Evolutionary conservation across 2,113 vertebrate species (phyloP).

Genomic region (Lycocorax pyrrhopterus): DNA sequence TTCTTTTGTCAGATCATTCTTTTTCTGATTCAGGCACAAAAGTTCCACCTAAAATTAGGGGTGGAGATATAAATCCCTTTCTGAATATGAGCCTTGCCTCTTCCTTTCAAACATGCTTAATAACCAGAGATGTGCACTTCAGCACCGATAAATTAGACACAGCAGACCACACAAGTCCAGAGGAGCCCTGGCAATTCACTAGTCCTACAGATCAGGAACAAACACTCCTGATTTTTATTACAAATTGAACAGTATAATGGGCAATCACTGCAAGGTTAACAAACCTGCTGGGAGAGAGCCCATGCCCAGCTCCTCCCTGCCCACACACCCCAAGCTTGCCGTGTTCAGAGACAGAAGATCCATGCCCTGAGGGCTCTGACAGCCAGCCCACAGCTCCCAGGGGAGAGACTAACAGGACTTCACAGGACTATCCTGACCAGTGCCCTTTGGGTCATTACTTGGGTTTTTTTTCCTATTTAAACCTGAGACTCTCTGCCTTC

Average conservation of each 20-base stretch:
- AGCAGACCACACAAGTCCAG: background rate
- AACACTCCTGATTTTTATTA: background rate
- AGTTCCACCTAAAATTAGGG: background rate
- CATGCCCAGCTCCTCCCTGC: background rate
- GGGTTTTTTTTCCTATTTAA: background rate
- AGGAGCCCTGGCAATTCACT: background rate
- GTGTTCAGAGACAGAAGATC: background rate
- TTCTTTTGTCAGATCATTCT: background rate
- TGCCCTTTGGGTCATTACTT: background rate
- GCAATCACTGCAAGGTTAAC: background rate
- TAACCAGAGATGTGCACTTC: background rate
- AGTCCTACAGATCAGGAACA: background rate
- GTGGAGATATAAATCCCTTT: background rate
- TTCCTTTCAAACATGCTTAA: background rate
- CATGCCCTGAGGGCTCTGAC: background rate
- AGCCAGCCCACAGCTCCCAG: background rate
- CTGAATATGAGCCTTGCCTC: background rate
- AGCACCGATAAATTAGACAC: background rate
- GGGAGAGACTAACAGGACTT: background rate
- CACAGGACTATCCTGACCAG: background rate
- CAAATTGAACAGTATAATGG: background rate
- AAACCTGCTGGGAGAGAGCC: background rate
- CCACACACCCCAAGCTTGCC: background rate
- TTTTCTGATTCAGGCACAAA: background rate
- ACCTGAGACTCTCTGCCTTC: background rate